These are phyloP conservation scores for Notechis scutatus DNA, from an alignment of 2,113 vertebrate genomes.

Conservation along the genomic window DNA sequence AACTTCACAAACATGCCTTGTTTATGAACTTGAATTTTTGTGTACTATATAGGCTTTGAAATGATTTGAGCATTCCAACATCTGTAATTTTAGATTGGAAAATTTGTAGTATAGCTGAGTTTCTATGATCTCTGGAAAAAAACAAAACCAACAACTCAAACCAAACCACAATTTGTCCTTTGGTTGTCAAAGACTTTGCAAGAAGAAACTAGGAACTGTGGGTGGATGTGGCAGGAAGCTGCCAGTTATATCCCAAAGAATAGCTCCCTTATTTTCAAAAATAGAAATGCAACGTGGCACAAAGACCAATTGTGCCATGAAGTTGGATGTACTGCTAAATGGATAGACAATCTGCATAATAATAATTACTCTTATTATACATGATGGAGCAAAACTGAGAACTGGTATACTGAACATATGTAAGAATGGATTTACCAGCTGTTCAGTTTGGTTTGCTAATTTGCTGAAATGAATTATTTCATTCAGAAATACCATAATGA, in stretches of 20 bases:
- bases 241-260: conserved; percentile 63
- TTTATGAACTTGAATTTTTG: not conserved
- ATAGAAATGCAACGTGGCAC: conserved; percentile 65
- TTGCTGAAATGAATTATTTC: not conserved
- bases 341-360: conserved; percentile 26
- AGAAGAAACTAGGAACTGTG: conserved; percentile 55
- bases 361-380: conserved; percentile 19
- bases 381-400: not conserved
- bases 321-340: conserved; percentile 34
- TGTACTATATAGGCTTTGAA: not conserved
- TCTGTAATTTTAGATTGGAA: conserved; percentile 13
- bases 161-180: not conserved
- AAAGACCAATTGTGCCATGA: conserved; percentile 41
- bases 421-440: not conserved
- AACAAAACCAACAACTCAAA: not conserved
- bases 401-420: not conserved
- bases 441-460: not conserved
- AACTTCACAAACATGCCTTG: not conserved
- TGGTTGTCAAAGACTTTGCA: conserved; percentile 50
- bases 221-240: conserved; percentile 67
- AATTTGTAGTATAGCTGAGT: not conserved
- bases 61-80: not conserved
- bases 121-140: conserved; percentile 34
- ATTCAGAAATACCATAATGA: not conserved
- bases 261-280: conserved; percentile 59